phyloP scores from a whole-genome alignment of 2,888 invertebrate species.

The Platycheirus rosarum region DNA sequence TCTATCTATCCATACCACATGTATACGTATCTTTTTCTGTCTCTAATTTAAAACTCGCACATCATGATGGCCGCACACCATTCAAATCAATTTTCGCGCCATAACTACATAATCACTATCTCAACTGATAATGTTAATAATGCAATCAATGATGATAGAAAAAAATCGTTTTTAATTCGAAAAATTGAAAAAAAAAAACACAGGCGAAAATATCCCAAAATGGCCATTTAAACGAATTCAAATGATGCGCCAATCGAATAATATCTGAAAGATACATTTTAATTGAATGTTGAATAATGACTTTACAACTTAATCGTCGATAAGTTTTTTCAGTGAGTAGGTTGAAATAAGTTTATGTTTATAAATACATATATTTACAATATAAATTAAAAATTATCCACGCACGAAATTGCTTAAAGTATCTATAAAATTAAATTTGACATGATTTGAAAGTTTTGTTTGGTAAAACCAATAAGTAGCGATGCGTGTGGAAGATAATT shows the following conservation, averaged over 20 bases:
- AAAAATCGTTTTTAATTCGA: conserved; percentile 46
- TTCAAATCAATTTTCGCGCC: conserved; percentile 68
- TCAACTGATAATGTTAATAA: conserved; percentile 39
- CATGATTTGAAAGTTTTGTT: conserved; percentile 51
- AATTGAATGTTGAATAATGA: conserved; percentile 63
- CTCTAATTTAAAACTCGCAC: conserved; percentile 44
- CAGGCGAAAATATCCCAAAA: conserved; percentile 69
- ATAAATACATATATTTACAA: no score
- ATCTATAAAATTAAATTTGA: conserved; percentile 60
- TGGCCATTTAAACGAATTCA: conserved; percentile 71
- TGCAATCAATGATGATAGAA: conserved; percentile 45
- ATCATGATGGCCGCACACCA: conserved; percentile 34
- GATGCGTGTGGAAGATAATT: conserved; percentile 59
- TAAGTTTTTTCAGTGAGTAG: conserved; percentile 30
- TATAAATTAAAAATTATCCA: conserved; percentile 21
- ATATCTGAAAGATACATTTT: conserved; percentile 45
- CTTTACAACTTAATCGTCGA: conserved; percentile 59
- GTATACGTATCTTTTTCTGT: background rate
- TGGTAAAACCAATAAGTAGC: conserved; percentile 10
- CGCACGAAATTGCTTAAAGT: conserved; percentile 32
- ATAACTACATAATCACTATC: conserved; percentile 52
- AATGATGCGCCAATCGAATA: conserved; percentile 71
- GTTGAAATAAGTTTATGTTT: conserved; percentile 10
- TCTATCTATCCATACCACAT: conserved; percentile 16
- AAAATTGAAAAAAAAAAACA: conserved; percentile 16